Evolutionary conservation across 30 jellyfish, hydroid and myxozoan genomes (phyloP), one percentile per base, ranked within the genome.

Genomic region (Turritopsis rubra): DNA sequence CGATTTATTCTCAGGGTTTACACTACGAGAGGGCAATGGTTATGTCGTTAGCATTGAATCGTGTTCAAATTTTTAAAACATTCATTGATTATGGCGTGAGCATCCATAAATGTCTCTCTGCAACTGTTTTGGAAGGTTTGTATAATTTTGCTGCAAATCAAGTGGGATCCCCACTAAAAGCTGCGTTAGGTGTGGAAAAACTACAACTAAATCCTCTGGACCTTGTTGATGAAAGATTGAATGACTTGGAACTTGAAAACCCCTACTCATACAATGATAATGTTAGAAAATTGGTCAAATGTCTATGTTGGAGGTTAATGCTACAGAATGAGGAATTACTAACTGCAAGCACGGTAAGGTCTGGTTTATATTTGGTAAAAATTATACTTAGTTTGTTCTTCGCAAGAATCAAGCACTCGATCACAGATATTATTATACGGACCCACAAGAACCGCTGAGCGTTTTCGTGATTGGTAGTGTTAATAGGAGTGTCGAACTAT

Each of bases 71-170:
- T 85, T 95, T 92, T 23, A 89, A 85, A 65, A 79, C 88, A n/a
- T 86, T 92, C 54, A 81, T 85, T 28, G 95, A 85, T 26, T 91
- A 87, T 27, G 98, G 98, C 16, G 96, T 92, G 54, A 88, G 84
- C 76, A 54, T 92, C 81, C 87, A 76, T 21, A 71, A 31, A 41
- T 84, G 85, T 52, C 92, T 92, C 24, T 73, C 89, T 1, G 71
- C 29, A 7, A 88, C 84, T 21, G 82, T 89, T 29, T 79, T 92
- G 52, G 93, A 88, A 72, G 75, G 79, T 16, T 85, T 92, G 1
- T 92, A 92, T 73, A 80, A 52, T 41, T 41, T 41, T 41, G 60
- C 60, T 13, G 60, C 60, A 41, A 41, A 41, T 41, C 60, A 41
- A 41, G 13, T 3, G 13, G 60, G 13, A 5, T 41, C 60, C 13